Evolutionary conservation across 2,888 invertebrate species (phyloP), one percentile per base, ranked within the genome.

Genomic region (Dendrolimus houi): DNA sequence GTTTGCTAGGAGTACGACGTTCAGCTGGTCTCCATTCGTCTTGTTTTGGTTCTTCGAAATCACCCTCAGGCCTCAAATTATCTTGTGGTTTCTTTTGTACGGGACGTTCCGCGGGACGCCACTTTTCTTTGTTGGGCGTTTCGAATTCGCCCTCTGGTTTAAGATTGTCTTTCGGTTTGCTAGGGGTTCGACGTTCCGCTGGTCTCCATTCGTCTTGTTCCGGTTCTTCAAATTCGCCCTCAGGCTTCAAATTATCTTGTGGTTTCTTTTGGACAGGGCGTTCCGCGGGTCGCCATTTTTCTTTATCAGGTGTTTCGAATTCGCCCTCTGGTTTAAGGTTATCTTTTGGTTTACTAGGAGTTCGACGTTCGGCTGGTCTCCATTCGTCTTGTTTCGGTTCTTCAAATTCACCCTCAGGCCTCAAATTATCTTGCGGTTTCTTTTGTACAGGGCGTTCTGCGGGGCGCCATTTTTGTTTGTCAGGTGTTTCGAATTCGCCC

Each of bases 61-160:
- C 91, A 1, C 93, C 93, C 74, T 92, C 92, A 0, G 92, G 91
- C 60, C 77, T 81, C 0, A 93, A 72, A 70, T 93, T 93, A 64
- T 93, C 93, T 53, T 80, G 67, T 1, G 88, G 91, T 59, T 80
- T 84, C 42, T 79, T 83, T 14, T 72, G 83, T 54, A 65, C 69
- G 8, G 79, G 82, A 58, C 82, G 71, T 61, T 91, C 92, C 42
- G 84, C 91, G 1, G 91, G 90, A 52, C 66, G 69, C 81, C 84
- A 92, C 74, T 81, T 76, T 53, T 86, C 79, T 40, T 86, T 85
- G 14, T 83, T 79, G 0, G 91, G 92, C 17, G 78, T 76, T 53
- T 85, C 86, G 65, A 92, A 87, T 41, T 90, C 85, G 6, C 85
- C 67, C 53, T 68, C 67, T 2, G 67, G 67, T 13, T 52, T 62